Evolutionary conservation across 2,113 vertebrate genomes (phyloP).

Genomic region (Haliaeetus leucogaster): DNA sequence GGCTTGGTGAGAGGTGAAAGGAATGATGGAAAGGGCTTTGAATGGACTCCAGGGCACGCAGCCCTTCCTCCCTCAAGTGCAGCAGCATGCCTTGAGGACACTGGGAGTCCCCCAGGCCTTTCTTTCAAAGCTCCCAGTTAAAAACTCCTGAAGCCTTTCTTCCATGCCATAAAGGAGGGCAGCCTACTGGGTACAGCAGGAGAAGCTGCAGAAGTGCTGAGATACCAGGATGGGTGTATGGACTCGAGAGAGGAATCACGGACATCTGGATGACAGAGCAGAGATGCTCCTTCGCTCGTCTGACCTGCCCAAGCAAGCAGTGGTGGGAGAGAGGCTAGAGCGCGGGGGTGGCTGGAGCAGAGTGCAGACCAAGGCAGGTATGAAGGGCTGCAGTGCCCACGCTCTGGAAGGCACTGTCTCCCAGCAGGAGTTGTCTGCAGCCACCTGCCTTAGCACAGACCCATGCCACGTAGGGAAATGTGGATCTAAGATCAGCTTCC

Average conservation of each 20-base stretch:
- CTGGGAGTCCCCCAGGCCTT: neutral
- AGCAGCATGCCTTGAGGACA: neutral
- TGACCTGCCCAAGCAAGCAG: neutral
- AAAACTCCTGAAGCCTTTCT: neutral
- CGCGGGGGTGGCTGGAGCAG: rapidly evolving
- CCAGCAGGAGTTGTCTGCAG: neutral
- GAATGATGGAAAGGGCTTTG: neutral
- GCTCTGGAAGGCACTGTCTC: neutral
- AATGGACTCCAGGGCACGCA: neutral
- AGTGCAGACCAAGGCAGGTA: neutral
- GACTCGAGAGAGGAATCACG: neutral
- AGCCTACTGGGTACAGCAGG: neutral
- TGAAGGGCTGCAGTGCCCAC: neutral
- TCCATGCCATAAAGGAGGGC: neutral
- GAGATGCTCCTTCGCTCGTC: rapidly evolving
- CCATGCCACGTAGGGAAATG: rapidly evolving
- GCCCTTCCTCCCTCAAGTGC: neutral
- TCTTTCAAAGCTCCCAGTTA: neutral
- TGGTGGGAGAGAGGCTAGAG: neutral
- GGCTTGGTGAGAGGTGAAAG: neutral
- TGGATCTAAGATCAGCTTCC: neutral
- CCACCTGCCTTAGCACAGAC: neutral
- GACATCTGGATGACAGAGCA: neutral
- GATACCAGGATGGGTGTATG: neutral
- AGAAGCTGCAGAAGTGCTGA: neutral